Evolutionary conservation across 2,888 invertebrate species (phyloP), one percentile per base, ranked within the genome.

Genomic region (Leptopilina drosophilae): DNA sequence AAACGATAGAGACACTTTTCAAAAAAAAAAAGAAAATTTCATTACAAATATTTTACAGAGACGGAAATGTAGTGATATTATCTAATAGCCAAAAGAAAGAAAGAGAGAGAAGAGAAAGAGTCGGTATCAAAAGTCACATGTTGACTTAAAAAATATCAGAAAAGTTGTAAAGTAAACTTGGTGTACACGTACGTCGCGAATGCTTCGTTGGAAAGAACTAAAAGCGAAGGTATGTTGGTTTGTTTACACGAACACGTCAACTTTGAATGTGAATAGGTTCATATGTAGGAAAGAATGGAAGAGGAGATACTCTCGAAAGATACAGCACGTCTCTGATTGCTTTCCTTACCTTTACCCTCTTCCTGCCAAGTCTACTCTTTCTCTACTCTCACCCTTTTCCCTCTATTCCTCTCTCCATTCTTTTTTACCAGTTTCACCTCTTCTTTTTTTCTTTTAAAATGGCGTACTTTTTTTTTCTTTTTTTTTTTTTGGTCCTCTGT

Each of bases 281-380:
- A 73, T 73, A 73, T 56, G 73, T 73, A 73, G 15, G 53, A 40
- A 67, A 80, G 76, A 64, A 78, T 49, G 73, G 80, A 77, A 78
- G 80, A 87, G 11, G 11, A 49, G 88, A 89, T 89, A 87, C 87
- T 84, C 84, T 82, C 81, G 76, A 69, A 85, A 89, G 90, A 90
- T 89, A 88, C 86, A 82, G 88, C 90, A 89, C 89, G 89, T 87
- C 86, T 87, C 86, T 87, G 89, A 90, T 90, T 90, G 87, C 89
- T 89, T 89, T 88, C 84, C 86, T 85, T 84, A 83, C 82, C 81
- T 80, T 83, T 49, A 83, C 80, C 77, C 81, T 73, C 79, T 82
- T 81, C 81, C 82, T 66, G 65, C 78, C 80, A 78, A 73, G 69
- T 73, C 53, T 59, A 59, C 46, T 42, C 53, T 6, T 49, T 64